These are phyloP conservation scores for Phrynosoma platyrhinos DNA, from an alignment of 2,113 vertebrate genomes.

Conservation along the genomic window DNA sequence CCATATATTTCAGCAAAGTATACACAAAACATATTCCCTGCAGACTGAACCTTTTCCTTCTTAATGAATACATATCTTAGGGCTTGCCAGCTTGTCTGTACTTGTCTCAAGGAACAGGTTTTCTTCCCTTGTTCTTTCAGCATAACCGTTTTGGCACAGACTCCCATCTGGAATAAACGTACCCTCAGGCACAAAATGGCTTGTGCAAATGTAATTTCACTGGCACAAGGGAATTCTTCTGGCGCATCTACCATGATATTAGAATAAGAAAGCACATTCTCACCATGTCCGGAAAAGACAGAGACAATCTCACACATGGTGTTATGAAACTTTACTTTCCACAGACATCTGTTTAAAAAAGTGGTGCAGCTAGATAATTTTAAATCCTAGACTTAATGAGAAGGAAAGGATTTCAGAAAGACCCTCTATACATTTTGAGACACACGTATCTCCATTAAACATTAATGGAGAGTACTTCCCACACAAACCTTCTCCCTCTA, in stretches of 20 bases:
- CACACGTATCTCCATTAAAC: neutral
- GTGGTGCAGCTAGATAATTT: neutral
- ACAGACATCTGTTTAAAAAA: neutral
- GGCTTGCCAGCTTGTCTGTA: neutral
- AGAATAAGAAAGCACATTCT: neutral
- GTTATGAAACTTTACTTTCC: neutral
- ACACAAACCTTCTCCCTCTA: neutral
- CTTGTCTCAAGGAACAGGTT: neutral
- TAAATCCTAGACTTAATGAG: too few relatives aligned
- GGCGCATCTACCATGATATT: neutral
- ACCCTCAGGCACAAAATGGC: slow-evolving; percentile 9
- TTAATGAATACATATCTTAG: slow-evolving; percentile 23
- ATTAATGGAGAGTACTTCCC: neutral
- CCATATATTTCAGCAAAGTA: neutral
- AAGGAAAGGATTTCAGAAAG: neutral
- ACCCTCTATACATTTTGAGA: too few relatives aligned
- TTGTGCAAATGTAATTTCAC: neutral
- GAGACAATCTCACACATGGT: neutral
- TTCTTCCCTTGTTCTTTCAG: neutral
- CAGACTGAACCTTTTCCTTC: neutral
- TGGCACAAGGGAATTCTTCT: neutral
- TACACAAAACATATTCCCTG: neutral
- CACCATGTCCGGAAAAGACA: neutral
- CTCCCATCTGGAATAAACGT: slow-evolving; percentile 2
- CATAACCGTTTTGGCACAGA: slow-evolving; percentile 15